Evolutionary conservation across 2,888 invertebrate species (phyloP), one percentile per base, ranked within the genome.

Genomic region (Sinhomidia bicolor): DNA sequence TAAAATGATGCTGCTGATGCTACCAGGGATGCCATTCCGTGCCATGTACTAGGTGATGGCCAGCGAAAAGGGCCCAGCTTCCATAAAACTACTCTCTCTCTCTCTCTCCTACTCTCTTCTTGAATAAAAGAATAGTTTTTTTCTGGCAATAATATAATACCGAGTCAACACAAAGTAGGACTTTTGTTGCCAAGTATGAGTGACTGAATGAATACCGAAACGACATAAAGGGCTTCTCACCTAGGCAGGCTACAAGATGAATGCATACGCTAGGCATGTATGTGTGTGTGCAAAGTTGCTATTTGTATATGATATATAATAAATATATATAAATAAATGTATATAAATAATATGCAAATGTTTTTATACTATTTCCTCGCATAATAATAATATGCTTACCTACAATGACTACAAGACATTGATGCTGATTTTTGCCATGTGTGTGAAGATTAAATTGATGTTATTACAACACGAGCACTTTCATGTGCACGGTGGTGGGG

Each of bases 161-260:
- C 36, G 17, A 57, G 36, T 78, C 78, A 54, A 78, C 78, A 57
- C 78, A 78, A 54, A 32, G 68, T 68, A 68, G 68, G 68, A 17
- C 68, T 71, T 71, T 41, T n/a, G 0, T 23, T 26, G 41, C 71
- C 44, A 47, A 14, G 23, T 71, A n/a, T 47, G 41, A 71, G 62
- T 41, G 71, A 71, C 44, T 71, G 71, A 71, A 68, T 41, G 68
- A 71, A 41, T 7, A 36, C 36, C 57, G 54, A 79, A 62, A 62
- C 20, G 78, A 78, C 57, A 36, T 23, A 80, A 80, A 80, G 80
- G 80, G 80, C 80, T 80, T 80, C 80, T 80, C 80, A 60, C 57
- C 60, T 57, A 68, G 68, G 14, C 14, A 12, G 17, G 6, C 32
- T 23, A 60, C 4, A 23, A n/a, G 23, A 60, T 26, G 54, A 23